Conservation (phyloP, 2,888 invertebrate species). For the Synergus umbraculus region DNA sequence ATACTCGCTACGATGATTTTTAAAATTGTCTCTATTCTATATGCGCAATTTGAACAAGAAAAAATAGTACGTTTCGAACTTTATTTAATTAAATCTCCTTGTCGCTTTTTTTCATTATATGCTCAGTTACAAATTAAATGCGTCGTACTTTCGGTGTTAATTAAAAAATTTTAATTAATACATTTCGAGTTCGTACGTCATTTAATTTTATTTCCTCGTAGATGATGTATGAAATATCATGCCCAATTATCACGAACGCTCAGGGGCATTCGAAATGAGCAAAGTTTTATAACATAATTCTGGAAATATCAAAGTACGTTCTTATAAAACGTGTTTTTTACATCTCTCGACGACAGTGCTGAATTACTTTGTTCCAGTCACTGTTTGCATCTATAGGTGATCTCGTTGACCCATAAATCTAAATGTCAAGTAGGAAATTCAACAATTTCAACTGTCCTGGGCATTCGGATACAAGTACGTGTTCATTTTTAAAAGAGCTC, state of each 20-base stretch:
- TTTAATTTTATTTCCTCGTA: not conserved
- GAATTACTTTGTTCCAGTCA: slow-evolving; percentile 12
- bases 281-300: slow-evolving; percentile 10
- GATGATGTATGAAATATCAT: slow-evolving; percentile 3
- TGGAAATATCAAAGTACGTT: not conserved
- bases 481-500: not conserved
- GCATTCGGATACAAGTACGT: not conserved
- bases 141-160: not conserved
- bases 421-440: slow-evolving; percentile 6
- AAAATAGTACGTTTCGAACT: not conserved
- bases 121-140: not conserved
- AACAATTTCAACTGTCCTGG: slow-evolving; percentile 1
- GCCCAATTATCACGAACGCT: not conserved
- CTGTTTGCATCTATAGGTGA: not conserved
- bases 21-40: not conserved
- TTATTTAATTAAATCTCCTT: not conserved
- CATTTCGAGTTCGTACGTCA: not conserved
- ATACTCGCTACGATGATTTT: not conserved
- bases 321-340: not conserved
- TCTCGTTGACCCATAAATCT: slow-evolving; percentile 23
- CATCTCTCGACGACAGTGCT: not conserved
- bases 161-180: slow-evolving; percentile 12
- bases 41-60: not conserved
- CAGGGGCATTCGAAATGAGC: slow-evolving; percentile 3
- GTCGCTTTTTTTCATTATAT: not conserved